Evolutionary conservation across 1,140 invertebrate species (phyloP), one percentile per base, ranked within the genome.

Genomic region (Microplitis demolitor): DNA sequence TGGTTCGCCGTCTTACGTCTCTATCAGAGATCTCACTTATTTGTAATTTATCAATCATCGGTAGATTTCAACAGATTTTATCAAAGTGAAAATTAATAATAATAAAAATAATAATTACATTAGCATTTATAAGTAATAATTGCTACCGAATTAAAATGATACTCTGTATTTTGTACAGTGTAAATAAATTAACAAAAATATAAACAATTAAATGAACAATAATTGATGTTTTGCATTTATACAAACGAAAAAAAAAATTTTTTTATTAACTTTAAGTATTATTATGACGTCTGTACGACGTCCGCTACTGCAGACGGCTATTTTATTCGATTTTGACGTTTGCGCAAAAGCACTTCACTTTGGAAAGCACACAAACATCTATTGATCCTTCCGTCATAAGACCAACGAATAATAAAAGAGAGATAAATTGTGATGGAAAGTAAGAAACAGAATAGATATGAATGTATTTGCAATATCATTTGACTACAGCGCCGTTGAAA

Each of bases 1-100:
- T 80, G 78, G 84, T 80, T 80, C 82, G 83, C 83, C 83, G 81
- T 81, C 81, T 78, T 78, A 79, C 81, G 83, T 82, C 83, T 82
- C 79, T 82, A 79, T 79, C 78, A 78, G 77, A 74, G 78, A 78
- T 79, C 70, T 45, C 6, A 45, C 76, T 76, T 63, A 77, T 73
- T 54, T 73, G 69, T 75, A 74, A 80, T 76, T 82, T 79, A 73
- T 74, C 79, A 79, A 76, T 83, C 85, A 86, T 86, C 81, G 83
- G 79, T 84, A 76, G 76, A 66, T 78, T 76, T 82, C 80, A 74
- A 68, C 73, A 72, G 70, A 61, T 71, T 71, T 58, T 45, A 67
- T 39, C 63, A 31, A 53, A 60, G 24, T 24, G 24, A 24, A 24
- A 24, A 24, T 24, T 1, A 24, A 24, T 24, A 24, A 24, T 24